phyloP scores from a whole-genome alignment of 2,888 invertebrate species.

The Acronicta leporina region DNA sequence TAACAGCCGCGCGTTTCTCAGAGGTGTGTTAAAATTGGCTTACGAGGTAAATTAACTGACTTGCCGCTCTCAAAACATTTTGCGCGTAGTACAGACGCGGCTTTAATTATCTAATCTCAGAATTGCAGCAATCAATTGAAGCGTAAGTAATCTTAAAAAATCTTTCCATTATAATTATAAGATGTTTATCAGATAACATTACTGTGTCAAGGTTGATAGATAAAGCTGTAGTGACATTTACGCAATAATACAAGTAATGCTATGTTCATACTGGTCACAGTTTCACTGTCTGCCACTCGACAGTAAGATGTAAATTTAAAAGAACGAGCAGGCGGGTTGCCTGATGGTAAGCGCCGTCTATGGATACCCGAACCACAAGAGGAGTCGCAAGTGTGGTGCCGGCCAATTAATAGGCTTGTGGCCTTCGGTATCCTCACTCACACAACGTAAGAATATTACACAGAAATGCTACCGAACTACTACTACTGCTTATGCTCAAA shows the following conservation, averaged over 20 bases:
- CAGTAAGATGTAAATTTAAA: too few species aligned
- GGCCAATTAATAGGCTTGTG: too few species aligned
- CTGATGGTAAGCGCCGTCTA: too few species aligned
- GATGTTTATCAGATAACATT: slow-evolving; percentile 34
- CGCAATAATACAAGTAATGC: slow-evolving; percentile 10
- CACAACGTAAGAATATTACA: too few species aligned
- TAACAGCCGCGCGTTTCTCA: too few species aligned
- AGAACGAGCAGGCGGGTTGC: not conserved
- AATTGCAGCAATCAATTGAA: slow-evolving; percentile 31
- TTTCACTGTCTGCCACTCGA: too few species aligned
- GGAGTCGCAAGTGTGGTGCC: too few species aligned
- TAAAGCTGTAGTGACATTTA: slow-evolving; percentile 18
- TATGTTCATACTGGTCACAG: not conserved
- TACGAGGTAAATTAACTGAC: too few species aligned
- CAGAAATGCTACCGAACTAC: not conserved
- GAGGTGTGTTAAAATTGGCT: too few species aligned
- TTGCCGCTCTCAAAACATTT: too few species aligned
- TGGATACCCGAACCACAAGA: too few species aligned
- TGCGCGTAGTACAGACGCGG: not conserved
- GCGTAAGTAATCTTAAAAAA: slow-evolving; percentile 33
- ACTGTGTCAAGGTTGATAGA: slow-evolving; percentile 33
- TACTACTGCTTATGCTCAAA: not conserved
- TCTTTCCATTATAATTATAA: slow-evolving; percentile 25
- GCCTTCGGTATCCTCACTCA: too few species aligned
- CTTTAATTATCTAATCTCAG: slow-evolving; percentile 33